These are phyloP conservation scores for Phaethon lepturus DNA, from an alignment of 2,113 vertebrate genomes.

Conservation along the genomic window DNA sequence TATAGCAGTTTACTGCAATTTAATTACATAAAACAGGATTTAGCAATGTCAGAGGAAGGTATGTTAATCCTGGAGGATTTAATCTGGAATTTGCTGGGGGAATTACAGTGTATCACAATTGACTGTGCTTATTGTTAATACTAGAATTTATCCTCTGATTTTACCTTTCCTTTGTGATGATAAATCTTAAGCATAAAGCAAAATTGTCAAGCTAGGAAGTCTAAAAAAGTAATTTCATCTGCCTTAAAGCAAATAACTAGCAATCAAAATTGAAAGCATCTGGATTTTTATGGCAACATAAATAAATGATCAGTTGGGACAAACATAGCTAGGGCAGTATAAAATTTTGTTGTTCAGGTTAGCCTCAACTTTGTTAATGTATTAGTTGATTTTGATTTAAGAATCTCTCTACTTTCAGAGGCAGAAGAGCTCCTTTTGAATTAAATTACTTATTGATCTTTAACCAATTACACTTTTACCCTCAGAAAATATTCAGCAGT, in stretches of 20 bases:
- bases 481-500: conserved; percentile 51
- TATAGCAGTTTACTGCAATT: background rate
- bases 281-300: conserved; percentile 68
- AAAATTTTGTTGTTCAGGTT: conserved; percentile 58
- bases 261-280: conserved; percentile 62
- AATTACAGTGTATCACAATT: conserved; percentile 16
- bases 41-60: background rate
- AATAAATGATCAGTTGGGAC: conserved; percentile 73
- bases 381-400: conserved; percentile 62
- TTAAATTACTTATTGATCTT: conserved; percentile 76
- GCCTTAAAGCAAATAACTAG: conserved; percentile 63
- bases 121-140: conserved; percentile 25
- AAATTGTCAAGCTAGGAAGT: conserved; percentile 31
- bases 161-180: background rate
- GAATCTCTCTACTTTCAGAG: conserved; percentile 38
- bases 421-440: conserved; percentile 49
- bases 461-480: conserved; percentile 69
- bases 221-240: conserved; percentile 58
- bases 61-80: conserved; percentile 10
- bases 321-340: conserved; percentile 51
- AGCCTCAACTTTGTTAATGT: conserved; percentile 58
- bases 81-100: background rate
- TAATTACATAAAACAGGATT: background rate
- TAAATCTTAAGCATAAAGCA: conserved; percentile 60
- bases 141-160: background rate